Evolutionary conservation across 2,113 vertebrate species (phyloP).

Genomic region (Salminus brasiliensis): DNA sequence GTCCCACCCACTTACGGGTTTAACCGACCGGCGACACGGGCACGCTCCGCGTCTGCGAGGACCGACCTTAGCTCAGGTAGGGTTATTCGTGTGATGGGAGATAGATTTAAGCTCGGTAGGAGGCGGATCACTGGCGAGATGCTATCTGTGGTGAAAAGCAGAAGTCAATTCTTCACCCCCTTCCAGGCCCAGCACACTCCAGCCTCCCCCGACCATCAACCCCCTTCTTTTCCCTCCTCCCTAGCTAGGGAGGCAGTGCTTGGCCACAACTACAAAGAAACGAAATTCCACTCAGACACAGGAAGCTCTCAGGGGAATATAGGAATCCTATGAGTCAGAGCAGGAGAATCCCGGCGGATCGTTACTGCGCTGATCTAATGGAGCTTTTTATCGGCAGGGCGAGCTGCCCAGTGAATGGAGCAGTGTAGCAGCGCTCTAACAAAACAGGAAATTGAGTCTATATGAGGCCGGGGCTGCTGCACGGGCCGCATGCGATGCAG

Average conservation of each 20-base stretch:
- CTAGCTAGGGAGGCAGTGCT: constrained; percentile 46
- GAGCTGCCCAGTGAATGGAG: constrained; percentile 66
- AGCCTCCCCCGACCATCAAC: constrained; percentile 50
- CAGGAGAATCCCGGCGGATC: constrained; percentile 80
- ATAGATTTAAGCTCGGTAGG: constrained; percentile 6
- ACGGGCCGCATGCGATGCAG: constrained; percentile 49
- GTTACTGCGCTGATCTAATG: constrained; percentile 76
- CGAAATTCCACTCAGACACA: constrained; percentile 75
- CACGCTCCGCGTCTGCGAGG: not conserved
- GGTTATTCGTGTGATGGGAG: constrained; percentile 9
- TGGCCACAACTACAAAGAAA: constrained; percentile 79
- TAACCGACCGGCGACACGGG: not conserved
- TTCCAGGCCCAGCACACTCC: constrained; percentile 43
- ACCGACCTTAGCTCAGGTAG: constrained; percentile 16
- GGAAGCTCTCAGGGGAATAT: constrained; percentile 81
- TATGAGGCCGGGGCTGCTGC: constrained; percentile 56
- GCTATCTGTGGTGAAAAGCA: constrained; percentile 38
- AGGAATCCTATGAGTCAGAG: constrained; percentile 86
- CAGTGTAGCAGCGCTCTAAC: constrained; percentile 67
- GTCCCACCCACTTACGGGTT: not conserved
- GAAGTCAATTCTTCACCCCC: constrained; percentile 56
- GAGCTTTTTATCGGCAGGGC: constrained; percentile 72
- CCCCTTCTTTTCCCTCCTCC: constrained; percentile 5
- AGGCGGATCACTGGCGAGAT: constrained; percentile 28
- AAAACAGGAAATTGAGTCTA: constrained; percentile 80